Evolutionary conservation across 2,888 invertebrate genomes (phyloP).

Genomic region (Altica lythri): DNA sequence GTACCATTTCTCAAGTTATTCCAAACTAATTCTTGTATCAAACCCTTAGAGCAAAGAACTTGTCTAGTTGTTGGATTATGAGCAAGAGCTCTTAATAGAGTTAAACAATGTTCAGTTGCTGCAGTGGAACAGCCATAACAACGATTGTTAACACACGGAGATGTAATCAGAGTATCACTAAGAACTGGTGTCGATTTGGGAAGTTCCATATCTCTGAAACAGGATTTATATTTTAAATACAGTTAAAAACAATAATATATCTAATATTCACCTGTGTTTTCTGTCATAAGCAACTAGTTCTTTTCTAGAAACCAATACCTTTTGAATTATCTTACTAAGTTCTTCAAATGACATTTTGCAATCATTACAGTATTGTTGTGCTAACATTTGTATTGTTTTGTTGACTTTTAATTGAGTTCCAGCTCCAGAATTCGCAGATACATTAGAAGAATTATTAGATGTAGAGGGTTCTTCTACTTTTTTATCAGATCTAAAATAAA

Average conservation of each 20-base stretch:
- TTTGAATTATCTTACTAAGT: constrained; percentile 85
- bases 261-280: constrained; percentile 65
- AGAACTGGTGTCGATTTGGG: constrained; percentile 56
- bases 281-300: constrained; percentile 92
- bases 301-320: constrained; percentile 87
- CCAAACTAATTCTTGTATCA: constrained; percentile 87
- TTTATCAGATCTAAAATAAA: constrained; percentile 63
- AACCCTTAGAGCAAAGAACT: constrained; percentile 79
- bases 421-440: constrained; percentile 37
- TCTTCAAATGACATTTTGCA: constrained; percentile 95
- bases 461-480: constrained; percentile 58
- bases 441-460: constrained; percentile 33
- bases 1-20: constrained; percentile 89
- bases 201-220: constrained; percentile 60
- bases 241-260: too few relatives aligned
- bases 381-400: constrained; percentile 89
- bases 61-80: constrained; percentile 76
- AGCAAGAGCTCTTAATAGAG: constrained; percentile 85
- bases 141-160: constrained; percentile 60
- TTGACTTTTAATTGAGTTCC: constrained; percentile 70
- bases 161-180: constrained; percentile 27
- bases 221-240: not conserved
- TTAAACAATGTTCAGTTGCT: constrained; percentile 92
- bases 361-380: constrained; percentile 94
- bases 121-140: constrained; percentile 90